Evolutionary conservation across 2,797 vertebrate species (phyloP), one percentile per base, ranked within the genome.

Genomic region (Bufotes viridis): DNA sequence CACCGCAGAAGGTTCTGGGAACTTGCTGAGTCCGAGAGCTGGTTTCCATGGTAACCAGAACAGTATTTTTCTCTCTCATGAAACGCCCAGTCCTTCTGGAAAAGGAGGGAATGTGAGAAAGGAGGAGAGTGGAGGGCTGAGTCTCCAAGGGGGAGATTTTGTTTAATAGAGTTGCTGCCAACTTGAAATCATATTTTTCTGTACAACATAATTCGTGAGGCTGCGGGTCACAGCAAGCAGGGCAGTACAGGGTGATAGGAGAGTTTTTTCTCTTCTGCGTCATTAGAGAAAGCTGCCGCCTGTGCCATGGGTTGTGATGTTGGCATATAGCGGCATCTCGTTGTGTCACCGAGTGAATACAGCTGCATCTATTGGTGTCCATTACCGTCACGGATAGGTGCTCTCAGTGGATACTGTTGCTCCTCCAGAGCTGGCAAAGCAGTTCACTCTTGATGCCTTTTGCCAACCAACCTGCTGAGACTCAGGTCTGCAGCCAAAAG

Each of bases 1-100:
- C 90, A 61, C 90, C 91, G 87, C 76, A 53, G 63, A 82, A 81
- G 88, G 69, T 85, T 80, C 78, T 89, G 88, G 88, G 84, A 75
- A 82, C 53, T 81, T 58, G 78, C 83, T 81, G 87, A 81, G 87
- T 87, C 78, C 58, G 51, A 86, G 80, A 86, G 72, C 49, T 24
- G 78, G 88, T 89, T 86, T 57, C 88, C 88, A 86, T 89, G 88
- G 88, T 14, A 86, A 89, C 79, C 24, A 11, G 34, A 82, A 74
- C 78, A 82, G 84, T 85, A 72, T 81, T 86, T 75, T 74, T 63
- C 79, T 75, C 80, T 87, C 69, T 74, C 55, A 81, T 87, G 69
- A 81, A 81, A 85, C 65, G 42, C 78, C 76, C 55, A 72, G 57
- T 88, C 78, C 78, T 89, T 61, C 78, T 89, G 88, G 69, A 82